Base-by-base conservation (phyloP, 1,140 invertebrate species). In the Theocolax elegans region DNA sequence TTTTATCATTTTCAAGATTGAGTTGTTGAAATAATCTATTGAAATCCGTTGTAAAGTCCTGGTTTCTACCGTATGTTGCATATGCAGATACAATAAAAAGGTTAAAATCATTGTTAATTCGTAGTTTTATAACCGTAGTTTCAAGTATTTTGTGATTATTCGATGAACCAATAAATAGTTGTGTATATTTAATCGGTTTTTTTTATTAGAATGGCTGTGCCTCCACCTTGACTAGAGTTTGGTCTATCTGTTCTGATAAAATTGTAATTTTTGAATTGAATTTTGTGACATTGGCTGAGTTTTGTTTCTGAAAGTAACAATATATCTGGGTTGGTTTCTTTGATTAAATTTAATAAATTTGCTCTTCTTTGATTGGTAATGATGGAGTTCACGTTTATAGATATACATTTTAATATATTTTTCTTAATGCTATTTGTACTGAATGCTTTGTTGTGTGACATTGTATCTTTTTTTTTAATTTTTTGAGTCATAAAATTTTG, bases 141-240 rank as follows among this genome's bases (percentile, higher is more conserved):
- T 74, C 70, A 6, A 75, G 9, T 6, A 21, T 10, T 19, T 9
- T 15, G 15, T 17, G 8, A 1, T 13, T 67, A 21, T 31, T 46
- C 46, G 17, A 44, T 42, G 17, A 3, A 66, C 58, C 12, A 29
- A 17, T 44, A 63, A 15, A 10, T 15, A 44, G 7, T 6, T 44
- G 40, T 10, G 7, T 72, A 25, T 49, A 71, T 64, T 59, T 59
- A 4, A 71, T 23, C 3, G 27, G 25, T n/a, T n/a, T 15, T 66
- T 68, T 60, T 75, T 3, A 78, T 73, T 19, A 77, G 21, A 1
- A 77, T 64, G 7, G 72, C 76, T 7, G 75, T 76, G 0, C 75
- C 75, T 2, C 76, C 73, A 0, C 67, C 75, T 17, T 40, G 44
- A 21, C 66, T 53, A 2, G 31, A 72, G 64, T 17, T 76, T 6